Evolutionary conservation across 2,113 vertebrate species (phyloP), one percentile per base, ranked within the genome.

Genomic region (Coregonus clupeaformis): DNA sequence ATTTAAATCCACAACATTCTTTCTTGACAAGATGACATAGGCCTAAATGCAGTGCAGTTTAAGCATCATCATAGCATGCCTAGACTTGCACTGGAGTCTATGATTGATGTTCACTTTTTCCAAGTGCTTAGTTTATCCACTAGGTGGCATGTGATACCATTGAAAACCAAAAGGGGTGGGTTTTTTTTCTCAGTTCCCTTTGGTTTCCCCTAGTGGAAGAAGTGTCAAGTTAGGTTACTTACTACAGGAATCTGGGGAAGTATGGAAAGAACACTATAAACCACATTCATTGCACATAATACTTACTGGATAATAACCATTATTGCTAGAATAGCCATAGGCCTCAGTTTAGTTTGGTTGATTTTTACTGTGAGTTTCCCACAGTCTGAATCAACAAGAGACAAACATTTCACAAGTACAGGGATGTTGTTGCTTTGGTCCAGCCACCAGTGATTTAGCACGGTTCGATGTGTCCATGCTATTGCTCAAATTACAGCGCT

Each of bases 61-160:
- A 42, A 11, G 9, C 36, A 42, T 42, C 36, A 42, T 42, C 36
- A 42, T 42, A 42, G 36, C 36, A 42, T 42, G 36, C 11, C 36
- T 42, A 3, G 9, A 42, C 36, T 42, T 42, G 36, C 9, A 3
- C 11, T 42, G 36, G 36, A 42, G 9, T 42, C 36, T 42, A 2
- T 42, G 63, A 29, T 5, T 82, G 82, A 80, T 42, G 36, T 87
- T 84, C 79, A 74, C 62, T 71, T n/a, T 60, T 22, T 22, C 78
- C 57, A 60, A 32, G 13, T 3, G 20, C 29, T 6, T 3, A 52
- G 0, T 64, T 66, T 0, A 6, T 67, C 82, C 90, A 84, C 82
- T 86, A 90, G 90, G 78, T 85, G 90, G 86, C 72, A 55, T 0
- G 5, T 20, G 32, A 55, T n/a, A 3, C 57, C 88, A 30, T 77